These are phyloP conservation scores for Gymnorhina tibicen DNA, from an alignment of 2,113 vertebrate species.

Conservation along the genomic window DNA sequence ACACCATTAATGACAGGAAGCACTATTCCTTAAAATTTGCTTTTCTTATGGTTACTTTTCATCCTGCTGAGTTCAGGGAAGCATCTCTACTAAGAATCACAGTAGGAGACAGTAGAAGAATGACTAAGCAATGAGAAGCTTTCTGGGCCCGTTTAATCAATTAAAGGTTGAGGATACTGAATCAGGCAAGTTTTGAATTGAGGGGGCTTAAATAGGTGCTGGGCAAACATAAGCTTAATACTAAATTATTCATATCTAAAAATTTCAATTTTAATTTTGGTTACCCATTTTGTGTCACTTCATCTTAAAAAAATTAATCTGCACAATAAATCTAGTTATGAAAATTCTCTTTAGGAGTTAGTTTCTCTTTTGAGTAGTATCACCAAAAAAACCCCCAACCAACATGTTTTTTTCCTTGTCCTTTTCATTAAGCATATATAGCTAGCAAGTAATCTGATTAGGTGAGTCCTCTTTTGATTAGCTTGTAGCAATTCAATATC, in stretches of 20 bases:
- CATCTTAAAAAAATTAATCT: background rate
- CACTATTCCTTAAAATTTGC: background rate
- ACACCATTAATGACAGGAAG: background rate
- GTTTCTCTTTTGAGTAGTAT: background rate
- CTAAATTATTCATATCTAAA: background rate
- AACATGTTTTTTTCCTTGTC: background rate
- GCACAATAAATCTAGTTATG: background rate
- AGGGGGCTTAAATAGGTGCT: background rate
- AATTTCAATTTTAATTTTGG: background rate
- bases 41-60: background rate
- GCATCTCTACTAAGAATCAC: background rate
- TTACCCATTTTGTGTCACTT: background rate
- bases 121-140: background rate
- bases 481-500: background rate
- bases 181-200: background rate
- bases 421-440: background rate
- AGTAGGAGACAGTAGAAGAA: background rate
- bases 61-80: background rate
- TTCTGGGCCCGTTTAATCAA: background rate
- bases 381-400: fast-evolving
- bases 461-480: background rate
- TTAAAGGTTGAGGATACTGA: background rate
- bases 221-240: background rate
- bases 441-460: background rate
- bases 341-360: background rate